Conservation (phyloP, 1,140 invertebrate genomes). For the Planococcus citri region DNA sequence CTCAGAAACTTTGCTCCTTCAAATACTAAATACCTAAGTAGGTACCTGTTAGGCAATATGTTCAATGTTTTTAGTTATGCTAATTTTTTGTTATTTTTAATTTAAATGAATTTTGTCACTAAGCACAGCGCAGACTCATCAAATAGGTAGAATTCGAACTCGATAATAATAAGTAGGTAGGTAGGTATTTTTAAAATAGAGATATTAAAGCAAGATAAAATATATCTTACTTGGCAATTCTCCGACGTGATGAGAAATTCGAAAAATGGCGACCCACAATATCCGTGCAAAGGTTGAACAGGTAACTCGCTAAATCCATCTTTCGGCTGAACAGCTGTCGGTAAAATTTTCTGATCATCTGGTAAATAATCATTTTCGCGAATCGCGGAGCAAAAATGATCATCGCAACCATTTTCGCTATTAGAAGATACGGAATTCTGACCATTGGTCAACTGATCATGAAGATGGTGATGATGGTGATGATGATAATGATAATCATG, state of each 20-base stretch:
- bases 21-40: too few species aligned
- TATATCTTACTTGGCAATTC: not conserved
- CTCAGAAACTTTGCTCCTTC: too few species aligned
- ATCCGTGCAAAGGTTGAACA: not conserved
- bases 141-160: too few species aligned
- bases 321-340: not conserved
- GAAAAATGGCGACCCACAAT: not conserved
- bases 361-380: not conserved
- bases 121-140: too few species aligned
- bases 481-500: not conserved
- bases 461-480: not conserved
- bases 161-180: too few species aligned
- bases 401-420: not conserved
- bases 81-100: too few species aligned
- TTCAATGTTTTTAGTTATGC: too few species aligned
- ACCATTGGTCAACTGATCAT: not conserved
- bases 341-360: not conserved
- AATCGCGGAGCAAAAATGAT: not conserved
- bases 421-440: not conserved
- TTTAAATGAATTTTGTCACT: too few species aligned
- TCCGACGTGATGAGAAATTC: not conserved
- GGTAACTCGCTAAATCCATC: not conserved
- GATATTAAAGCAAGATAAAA: too few species aligned
- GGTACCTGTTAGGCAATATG: too few species aligned
- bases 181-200: too few species aligned